A percentile compares a stretch with the other conserved stretches of the same genome.
These are phyloP conservation scores for Megamerina dolium DNA, from an alignment of 2,888 invertebrate species.

Conservation along the genomic window DNA sequence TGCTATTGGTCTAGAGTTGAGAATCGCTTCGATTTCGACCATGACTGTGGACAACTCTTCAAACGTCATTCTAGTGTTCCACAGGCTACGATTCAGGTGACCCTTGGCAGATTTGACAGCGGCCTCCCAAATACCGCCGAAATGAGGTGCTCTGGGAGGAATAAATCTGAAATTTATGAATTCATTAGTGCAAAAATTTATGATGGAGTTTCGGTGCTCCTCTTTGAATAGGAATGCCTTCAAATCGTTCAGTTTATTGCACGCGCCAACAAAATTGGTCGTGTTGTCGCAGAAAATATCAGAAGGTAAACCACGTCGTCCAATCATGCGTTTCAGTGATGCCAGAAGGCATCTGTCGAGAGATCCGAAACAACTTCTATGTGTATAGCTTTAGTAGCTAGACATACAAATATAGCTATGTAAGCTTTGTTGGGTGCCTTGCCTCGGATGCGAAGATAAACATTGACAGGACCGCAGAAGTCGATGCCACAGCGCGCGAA, in stretches of 20 bases:
- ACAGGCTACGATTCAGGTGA: conserved; percentile 6
- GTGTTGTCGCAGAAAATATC: conserved; percentile 14
- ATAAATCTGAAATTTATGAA: conserved; percentile 5
- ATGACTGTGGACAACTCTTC: conserved; percentile 15
- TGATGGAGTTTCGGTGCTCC: background rate
- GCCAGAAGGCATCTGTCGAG: conserved; percentile 13
- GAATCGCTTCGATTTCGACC: conserved; percentile 14
- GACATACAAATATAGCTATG: conserved; percentile 13
- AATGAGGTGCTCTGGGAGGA: conserved; percentile 10
- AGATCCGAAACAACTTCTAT: conserved; percentile 8
- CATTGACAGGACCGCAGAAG: conserved; percentile 12
- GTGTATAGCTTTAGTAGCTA: conserved; percentile 12
- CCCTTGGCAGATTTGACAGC: conserved; percentile 2
- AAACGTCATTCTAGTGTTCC: conserved; percentile 8
- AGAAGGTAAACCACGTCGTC: conserved; percentile 9
- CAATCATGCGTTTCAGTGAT: conserved; percentile 13
- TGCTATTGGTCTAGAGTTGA: conserved; percentile 16
- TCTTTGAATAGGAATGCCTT: conserved; percentile 8
- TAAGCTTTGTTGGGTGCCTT: conserved; percentile 10
- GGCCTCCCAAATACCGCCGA: conserved; percentile 10
- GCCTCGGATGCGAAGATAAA: conserved; percentile 10
- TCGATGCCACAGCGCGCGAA: conserved; percentile 14
- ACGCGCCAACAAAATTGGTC: conserved; percentile 13
- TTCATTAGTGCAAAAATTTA: conserved; percentile 9
- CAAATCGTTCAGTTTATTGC: conserved; percentile 6